A percentile compares a stretch with the other conserved stretches of the same genome.
Conservation (phyloP, 2,113 vertebrate genomes). For the Tor tambroides region DNA sequence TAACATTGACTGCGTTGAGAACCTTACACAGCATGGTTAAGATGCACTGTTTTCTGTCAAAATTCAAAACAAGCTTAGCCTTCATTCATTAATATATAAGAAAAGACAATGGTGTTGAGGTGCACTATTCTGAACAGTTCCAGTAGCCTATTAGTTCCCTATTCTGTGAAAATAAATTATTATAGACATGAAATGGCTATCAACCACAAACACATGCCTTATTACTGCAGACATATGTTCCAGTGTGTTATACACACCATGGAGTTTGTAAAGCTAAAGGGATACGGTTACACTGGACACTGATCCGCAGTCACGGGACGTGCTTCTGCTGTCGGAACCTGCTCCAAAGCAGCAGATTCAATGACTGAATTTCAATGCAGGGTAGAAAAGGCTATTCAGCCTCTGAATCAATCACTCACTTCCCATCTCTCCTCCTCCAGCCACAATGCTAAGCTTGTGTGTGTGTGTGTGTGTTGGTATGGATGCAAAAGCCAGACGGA, state of each 20-base stretch:
- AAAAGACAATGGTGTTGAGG: not conserved
- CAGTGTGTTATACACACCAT: not conserved
- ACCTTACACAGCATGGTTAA: not conserved
- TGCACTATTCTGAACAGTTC: not conserved
- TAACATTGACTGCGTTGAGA: no score
- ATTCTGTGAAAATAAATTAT: not conserved
- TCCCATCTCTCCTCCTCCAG: slow-evolving; percentile 55
- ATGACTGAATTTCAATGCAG: slow-evolving; percentile 63
- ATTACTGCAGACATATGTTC: not conserved
- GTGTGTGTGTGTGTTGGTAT: slow-evolving; percentile 1
- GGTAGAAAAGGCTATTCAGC: slow-evolving; percentile 62
- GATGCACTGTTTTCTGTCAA: not conserved
- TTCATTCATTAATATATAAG: not conserved
- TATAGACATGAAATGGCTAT: not conserved
- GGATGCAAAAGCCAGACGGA: slow-evolving; percentile 51
- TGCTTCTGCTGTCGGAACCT: slow-evolving; percentile 58
- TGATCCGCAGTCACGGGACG: slow-evolving; percentile 57
- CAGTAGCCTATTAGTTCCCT: not conserved
- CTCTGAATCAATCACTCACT: slow-evolving; percentile 66
- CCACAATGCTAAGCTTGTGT: slow-evolving; percentile 63
- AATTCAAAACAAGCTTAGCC: not conserved
- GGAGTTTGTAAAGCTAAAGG: slow-evolving; percentile 46
- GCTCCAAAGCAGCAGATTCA: slow-evolving; percentile 63
- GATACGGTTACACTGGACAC: slow-evolving; percentile 57
- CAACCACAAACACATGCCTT: not conserved